Base-by-base conservation (phyloP, 2,113 vertebrate genomes). In the Stegastes partitus region DNA sequence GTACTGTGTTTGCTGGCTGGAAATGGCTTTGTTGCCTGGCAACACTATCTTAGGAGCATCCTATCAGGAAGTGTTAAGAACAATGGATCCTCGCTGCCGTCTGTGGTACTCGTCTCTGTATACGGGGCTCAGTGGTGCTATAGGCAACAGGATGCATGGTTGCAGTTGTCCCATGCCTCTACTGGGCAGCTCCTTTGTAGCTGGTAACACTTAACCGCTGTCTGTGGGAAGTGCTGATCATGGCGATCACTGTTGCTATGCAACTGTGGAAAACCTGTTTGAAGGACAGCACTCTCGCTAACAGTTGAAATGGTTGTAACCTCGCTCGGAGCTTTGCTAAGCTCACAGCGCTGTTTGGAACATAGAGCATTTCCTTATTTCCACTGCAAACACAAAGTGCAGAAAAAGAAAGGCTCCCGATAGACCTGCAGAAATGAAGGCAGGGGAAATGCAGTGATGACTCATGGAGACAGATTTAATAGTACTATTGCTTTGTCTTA, bases 11-110 rank as follows among this genome's bases (percentile, higher is more conserved):
- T 0, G 4, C 37, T 61, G 37, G 45, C 61, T 76, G 22, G 34
- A 22, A 28, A 50, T 42, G 25, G 68, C 25, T 72, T 57, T 80
- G 84, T 90, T 91, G 83, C 89, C 66, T 79, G 82, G 87, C 83
- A 90, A 87, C 89, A 22, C 26, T 14, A 64, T 62, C 62, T 69
- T 8, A 23, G 22, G 18, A 74, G 67, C 74, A 68, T 79, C 79
- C 57, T 49, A 62, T 86, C 71, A 66, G 73, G 66, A 81, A 66
- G 70, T 50, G 56, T 44, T 28, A 58, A 57, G 51, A 25, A n/a
- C 15, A 14, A 15, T 0, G 12, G 42, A 47, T 66, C 11, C 69
- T 75, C 47, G 5, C 66, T 66, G 72, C 47, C 11, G 21, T 55
- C 61, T 47, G 57, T 22, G 23, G 56, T 56, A 7, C 25, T n/a